Conservation (phyloP, 2,888 invertebrate species). For the Lordiphosa fenestrarum region DNA sequence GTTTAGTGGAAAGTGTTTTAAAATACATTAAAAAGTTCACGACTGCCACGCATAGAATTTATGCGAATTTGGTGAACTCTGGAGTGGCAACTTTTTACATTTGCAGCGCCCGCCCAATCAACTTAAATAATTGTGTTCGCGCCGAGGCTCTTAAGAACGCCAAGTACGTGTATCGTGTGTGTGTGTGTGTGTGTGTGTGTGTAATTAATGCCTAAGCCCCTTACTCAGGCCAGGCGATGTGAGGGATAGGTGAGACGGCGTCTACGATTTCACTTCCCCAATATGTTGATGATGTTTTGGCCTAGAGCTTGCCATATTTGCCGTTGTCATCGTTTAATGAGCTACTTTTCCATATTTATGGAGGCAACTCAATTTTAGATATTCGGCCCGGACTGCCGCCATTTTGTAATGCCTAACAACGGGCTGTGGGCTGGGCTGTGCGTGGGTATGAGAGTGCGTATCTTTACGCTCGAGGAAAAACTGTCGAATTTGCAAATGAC, state of each 20-base stretch:
- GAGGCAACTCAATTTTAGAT: constrained; percentile 28
- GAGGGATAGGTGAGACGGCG: background rate
- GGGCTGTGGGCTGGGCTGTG: constrained; percentile 11
- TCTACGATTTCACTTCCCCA: background rate
- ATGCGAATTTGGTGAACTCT: constrained; percentile 74
- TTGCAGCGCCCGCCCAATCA: constrained; percentile 65
- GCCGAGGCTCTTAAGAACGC: constrained; percentile 45
- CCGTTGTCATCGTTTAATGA: constrained; percentile 68
- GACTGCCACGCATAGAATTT: constrained; percentile 75
- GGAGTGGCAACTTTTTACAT: constrained; percentile 71
- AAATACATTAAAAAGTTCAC: constrained; percentile 76
- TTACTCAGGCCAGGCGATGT: background rate
- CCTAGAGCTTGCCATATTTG: constrained; percentile 34
- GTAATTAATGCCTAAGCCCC: constrained; percentile 26
- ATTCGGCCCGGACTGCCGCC: constrained; percentile 22
- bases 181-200: background rate
- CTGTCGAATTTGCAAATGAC: constrained; percentile 63
- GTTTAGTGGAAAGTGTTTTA: constrained; percentile 77
- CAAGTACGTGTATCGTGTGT: background rate
- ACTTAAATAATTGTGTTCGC: constrained; percentile 71
- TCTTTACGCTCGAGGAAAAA: constrained; percentile 48
- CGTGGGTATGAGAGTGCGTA: constrained; percentile 22
- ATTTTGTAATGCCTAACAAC: constrained; percentile 7
- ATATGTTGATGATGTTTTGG: constrained; percentile 22
- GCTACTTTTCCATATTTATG: constrained; percentile 46